A percentile compares a stretch with the other conserved stretches of the same genome.
These are phyloP conservation scores for Clepsis dumicolana DNA, from an alignment of 2,888 invertebrate species.

Conservation along the genomic window DNA sequence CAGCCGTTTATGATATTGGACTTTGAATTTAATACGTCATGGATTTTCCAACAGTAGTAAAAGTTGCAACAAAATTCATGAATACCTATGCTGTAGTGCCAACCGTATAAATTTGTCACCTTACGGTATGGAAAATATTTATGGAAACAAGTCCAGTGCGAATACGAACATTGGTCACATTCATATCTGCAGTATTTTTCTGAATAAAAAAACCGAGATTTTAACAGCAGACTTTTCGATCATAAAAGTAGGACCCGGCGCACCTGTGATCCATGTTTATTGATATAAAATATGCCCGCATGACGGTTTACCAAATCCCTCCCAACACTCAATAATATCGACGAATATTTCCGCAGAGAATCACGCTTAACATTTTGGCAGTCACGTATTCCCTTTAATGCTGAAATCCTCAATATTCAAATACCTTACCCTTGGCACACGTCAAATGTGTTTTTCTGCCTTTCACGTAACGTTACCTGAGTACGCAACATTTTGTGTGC, in stretches of 20 bases:
- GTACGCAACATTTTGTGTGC: constrained; percentile 26
- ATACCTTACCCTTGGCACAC: constrained; percentile 61
- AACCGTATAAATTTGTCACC: too few species aligned
- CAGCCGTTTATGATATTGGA: too few species aligned
- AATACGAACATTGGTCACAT: too few species aligned
- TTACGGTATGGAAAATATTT: too few species aligned
- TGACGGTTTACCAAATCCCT: constrained; percentile 15
- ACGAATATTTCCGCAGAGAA: constrained; percentile 19
- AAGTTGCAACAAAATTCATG: too few species aligned
- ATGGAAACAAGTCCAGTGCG: too few species aligned
- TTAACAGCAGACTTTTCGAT: not conserved
- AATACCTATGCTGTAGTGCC: too few species aligned
- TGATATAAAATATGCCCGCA: constrained; percentile 29
- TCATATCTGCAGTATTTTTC: too few species aligned
- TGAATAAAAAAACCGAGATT: too few species aligned
- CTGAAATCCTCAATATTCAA: constrained; percentile 59
- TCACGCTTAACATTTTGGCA: constrained; percentile 29
- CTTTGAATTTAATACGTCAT: too few species aligned
- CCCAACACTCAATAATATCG: constrained; percentile 1
- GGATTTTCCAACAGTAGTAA: too few species aligned
- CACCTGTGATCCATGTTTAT: constrained; percentile 34
- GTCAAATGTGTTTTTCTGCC: constrained; percentile 53
- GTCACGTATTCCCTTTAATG: constrained; percentile 46
- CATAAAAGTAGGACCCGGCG: not conserved
- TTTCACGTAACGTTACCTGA: constrained; percentile 1